These are phyloP conservation scores for Macroglossus sobrinus DNA, from an alignment of 2,113 vertebrate genomes.

Conservation along the genomic window DNA sequence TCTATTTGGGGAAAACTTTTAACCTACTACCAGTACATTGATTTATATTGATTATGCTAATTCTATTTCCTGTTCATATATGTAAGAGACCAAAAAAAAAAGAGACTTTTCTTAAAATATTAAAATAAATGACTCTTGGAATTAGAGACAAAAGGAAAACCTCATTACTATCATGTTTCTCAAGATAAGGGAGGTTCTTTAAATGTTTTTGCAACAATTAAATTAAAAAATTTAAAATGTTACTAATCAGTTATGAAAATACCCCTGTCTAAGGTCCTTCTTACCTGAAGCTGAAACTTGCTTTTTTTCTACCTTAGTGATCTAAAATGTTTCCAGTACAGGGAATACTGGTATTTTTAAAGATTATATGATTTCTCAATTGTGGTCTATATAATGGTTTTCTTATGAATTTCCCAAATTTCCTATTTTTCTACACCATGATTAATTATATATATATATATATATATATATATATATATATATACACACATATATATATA, in stretches of 20 bases:
- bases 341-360: not conserved
- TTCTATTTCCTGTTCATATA: slow-evolving; percentile 9
- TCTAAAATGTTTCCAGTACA: not conserved
- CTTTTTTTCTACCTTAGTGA: not conserved
- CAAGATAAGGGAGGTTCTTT: not conserved
- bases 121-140: not conserved
- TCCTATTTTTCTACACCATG: not conserved
- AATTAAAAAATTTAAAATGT: not conserved
- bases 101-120: not conserved
- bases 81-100: not conserved
- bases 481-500: no score
- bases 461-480: no score
- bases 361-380: not conserved
- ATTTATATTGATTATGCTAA: not conserved
- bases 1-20: not conserved
- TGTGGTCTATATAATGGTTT: not conserved
- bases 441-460: no score
- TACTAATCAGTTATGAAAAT: not conserved
- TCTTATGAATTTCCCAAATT: not conserved
- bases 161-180: not conserved
- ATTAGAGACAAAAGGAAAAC: not conserved
- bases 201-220: not conserved
- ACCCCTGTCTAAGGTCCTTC: not conserved
- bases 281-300: not conserved
- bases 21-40: not conserved